Percentiles rank a stretch among this genome's conserved stretches.
These are phyloP conservation scores for Eclectus roratus DNA, from an alignment of 2,113 vertebrate genomes.

Conservation along the genomic window DNA sequence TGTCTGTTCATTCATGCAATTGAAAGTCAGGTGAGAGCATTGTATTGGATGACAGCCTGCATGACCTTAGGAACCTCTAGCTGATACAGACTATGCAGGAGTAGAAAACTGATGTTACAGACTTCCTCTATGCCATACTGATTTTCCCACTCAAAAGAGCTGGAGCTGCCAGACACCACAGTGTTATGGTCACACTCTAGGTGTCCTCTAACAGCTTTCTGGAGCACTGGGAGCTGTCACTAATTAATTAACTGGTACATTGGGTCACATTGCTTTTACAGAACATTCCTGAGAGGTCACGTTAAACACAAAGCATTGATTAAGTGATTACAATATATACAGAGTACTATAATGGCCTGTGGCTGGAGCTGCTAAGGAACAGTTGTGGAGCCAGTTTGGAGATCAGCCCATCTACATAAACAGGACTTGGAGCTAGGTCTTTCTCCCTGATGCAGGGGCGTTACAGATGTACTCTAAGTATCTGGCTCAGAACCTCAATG, in stretches of 20 bases:
- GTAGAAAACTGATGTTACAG: background rate
- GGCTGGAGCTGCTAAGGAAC: background rate
- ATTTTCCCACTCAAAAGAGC: background rate
- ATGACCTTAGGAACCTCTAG: background rate
- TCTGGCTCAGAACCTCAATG: background rate
- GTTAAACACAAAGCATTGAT: background rate
- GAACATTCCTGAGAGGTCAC: background rate
- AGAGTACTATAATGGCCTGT: background rate
- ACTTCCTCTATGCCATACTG: background rate
- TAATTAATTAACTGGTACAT: background rate
- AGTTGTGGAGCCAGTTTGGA: background rate
- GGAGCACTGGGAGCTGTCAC: background rate
- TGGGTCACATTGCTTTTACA: background rate
- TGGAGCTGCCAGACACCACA: background rate
- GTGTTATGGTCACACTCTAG: background rate
- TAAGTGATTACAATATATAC: background rate
- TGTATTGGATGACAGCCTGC: background rate
- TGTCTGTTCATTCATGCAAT: background rate
- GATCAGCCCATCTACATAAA: background rate
- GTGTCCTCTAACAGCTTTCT: background rate
- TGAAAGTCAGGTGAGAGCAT: background rate
- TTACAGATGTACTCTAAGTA: background rate
- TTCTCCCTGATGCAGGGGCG: background rate
- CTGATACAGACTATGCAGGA: background rate
- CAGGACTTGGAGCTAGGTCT: background rate